phyloP scores from a whole-genome alignment of 1,140 invertebrate genomes.

The Apis dorsata region DNA sequence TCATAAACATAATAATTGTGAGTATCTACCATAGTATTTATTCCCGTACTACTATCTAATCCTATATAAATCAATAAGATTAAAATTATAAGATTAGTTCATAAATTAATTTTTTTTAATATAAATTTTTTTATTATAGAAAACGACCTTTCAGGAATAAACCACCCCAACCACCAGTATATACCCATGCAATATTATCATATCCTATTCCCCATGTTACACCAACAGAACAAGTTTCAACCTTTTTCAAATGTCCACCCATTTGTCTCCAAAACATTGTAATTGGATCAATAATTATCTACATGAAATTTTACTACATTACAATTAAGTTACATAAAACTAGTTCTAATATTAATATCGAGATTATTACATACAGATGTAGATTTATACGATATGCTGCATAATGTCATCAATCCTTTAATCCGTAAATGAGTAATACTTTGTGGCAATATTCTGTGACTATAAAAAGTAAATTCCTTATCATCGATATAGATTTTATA shows the following conservation, averaged over 20 bases:
- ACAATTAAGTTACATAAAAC: background rate
- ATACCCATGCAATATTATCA: conserved; percentile 91
- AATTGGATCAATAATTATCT: conserved; percentile 86
- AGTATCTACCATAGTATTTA: conserved; percentile 90
- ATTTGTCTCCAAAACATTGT: conserved; percentile 91
- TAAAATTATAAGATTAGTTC: conserved; percentile 5
- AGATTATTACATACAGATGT: conserved; percentile 77
- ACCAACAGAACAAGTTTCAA: conserved; percentile 87
- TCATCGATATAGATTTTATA: conserved; percentile 86
- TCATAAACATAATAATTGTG: conserved; percentile 94
- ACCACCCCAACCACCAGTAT: conserved; percentile 93
- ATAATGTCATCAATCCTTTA: conserved; percentile 86
- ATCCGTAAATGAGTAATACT: conserved; percentile 86
- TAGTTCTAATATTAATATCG: background rate
- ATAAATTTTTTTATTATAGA: background rate
- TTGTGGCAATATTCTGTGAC: conserved; percentile 86
- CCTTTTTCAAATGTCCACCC: conserved; percentile 89
- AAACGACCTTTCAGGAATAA: conserved; percentile 85
- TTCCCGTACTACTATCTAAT: conserved; percentile 84
- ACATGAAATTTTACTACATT: conserved; percentile 53
- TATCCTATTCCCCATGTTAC: conserved; percentile 94
- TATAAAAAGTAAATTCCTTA: conserved; percentile 84
- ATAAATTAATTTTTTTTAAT: background rate
- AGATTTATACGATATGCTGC: conserved; percentile 84
- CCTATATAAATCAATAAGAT: conserved; percentile 74